phyloP scores from a whole-genome alignment of 2,797 vertebrate species.

The Poliocrania exsul region DNA sequence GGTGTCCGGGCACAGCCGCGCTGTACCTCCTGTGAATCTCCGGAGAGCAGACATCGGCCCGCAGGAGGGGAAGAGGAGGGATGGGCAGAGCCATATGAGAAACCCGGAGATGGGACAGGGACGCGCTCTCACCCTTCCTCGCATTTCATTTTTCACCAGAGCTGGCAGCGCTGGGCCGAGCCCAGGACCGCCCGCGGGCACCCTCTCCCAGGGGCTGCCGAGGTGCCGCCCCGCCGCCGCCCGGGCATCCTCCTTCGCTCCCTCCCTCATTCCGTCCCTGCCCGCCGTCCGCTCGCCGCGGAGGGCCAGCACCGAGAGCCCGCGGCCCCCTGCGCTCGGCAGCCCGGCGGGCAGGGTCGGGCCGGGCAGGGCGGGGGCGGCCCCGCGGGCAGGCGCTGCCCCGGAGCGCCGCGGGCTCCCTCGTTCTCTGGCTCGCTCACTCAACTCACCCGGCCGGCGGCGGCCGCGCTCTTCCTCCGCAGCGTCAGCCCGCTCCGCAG shows the following conservation, averaged over 20 bases:
- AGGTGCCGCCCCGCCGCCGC: background rate
- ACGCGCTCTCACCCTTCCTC: background rate
- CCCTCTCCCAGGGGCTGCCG: background rate
- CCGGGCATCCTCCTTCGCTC: background rate
- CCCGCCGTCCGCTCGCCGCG: background rate
- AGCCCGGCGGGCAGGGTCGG: too few species aligned
- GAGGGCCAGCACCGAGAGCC: background rate
- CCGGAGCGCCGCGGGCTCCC: background rate
- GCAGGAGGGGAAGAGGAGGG: background rate
- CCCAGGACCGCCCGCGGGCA: background rate
- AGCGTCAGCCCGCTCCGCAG: slow-evolving; percentile 80
- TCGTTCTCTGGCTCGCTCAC: background rate
- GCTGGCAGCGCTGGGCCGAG: background rate
- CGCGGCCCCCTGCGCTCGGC: background rate
- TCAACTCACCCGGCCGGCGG: slow-evolving; percentile 71
- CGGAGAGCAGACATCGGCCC: accelerated
- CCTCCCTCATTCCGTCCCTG: too few species aligned
- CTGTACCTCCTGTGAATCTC: background rate
- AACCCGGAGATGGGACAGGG: background rate
- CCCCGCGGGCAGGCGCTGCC: background rate
- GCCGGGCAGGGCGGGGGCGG: background rate
- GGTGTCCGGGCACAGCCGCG: background rate
- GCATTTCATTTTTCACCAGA: accelerated
- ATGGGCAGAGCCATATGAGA: background rate
- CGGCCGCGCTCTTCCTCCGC: slow-evolving; percentile 75